phyloP scores from a whole-genome alignment of 1,140 invertebrate species.

The Macrosteles quadrilineatus region DNA sequence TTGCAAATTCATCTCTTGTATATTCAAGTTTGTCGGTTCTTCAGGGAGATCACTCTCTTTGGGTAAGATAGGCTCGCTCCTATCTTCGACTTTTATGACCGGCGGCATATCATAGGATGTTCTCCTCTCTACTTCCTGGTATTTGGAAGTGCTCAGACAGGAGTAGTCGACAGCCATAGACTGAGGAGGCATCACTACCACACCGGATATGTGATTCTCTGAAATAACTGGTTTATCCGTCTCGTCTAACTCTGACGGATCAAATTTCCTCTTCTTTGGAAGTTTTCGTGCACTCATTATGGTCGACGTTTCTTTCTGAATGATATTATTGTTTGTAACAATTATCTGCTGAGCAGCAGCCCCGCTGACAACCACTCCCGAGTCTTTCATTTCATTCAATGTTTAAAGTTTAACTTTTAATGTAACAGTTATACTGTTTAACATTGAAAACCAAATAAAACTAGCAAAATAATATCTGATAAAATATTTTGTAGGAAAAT shows the following conservation, averaged over 20 bases:
- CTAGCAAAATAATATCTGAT: too few relatives aligned
- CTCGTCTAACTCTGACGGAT: conserved; percentile 80
- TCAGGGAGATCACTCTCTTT: not conserved
- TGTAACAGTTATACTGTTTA: too few relatives aligned
- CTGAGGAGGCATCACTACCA: conserved; percentile 57
- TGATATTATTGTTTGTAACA: conserved; percentile 35
- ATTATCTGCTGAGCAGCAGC: conserved; percentile 28
- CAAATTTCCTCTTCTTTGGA: conserved; percentile 87
- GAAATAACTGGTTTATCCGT: conserved; percentile 38
- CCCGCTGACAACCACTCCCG: conserved; percentile 13
- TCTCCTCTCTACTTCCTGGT: conserved; percentile 3
- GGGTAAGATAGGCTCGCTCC: conserved; percentile 32
- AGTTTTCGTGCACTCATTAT: conserved; percentile 58
- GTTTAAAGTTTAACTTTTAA: not conserved
- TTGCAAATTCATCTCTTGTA: conserved; percentile 7
- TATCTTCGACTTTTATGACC: conserved; percentile 26
- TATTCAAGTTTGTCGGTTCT: not conserved
- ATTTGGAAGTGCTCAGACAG: conserved; percentile 39
- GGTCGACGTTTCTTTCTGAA: conserved; percentile 33
- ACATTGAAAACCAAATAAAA: too few relatives aligned
- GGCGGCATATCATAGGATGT: conserved; percentile 29
- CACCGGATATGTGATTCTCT: conserved; percentile 39
- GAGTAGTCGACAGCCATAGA: conserved; percentile 63
- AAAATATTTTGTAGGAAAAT: conserved; percentile 7
- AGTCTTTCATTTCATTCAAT: conserved; percentile 14